Conservation (phyloP, 2,888 invertebrate species). For the Coecobrya sp. region DNA sequence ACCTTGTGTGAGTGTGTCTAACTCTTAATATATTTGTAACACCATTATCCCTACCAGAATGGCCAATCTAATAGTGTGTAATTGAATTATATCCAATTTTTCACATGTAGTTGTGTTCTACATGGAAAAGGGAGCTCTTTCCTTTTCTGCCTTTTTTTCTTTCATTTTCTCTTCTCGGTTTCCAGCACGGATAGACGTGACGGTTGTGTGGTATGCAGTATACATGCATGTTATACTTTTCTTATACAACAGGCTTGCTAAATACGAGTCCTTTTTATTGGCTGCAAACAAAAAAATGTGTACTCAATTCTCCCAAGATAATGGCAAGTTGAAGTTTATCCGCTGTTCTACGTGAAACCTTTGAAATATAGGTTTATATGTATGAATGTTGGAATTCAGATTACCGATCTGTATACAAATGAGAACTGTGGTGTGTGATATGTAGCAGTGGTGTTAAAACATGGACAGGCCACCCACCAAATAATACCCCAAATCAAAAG, state of each 20-base stretch:
- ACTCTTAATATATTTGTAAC: constrained; percentile 37
- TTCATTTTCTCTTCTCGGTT: not conserved
- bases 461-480: not conserved
- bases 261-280: not conserved
- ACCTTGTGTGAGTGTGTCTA: not conserved
- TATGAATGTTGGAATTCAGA: not conserved
- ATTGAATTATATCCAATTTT: constrained; percentile 63
- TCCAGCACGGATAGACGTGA: not conserved
- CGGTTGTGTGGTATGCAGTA: not conserved
- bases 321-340: not conserved
- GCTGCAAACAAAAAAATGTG: constrained; percentile 33
- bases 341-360: not conserved
- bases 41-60: constrained; percentile 32
- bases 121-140: not conserved
- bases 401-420: constrained; percentile 48
- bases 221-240: not conserved
- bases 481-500: constrained; percentile 2
- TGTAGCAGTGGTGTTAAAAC: not conserved
- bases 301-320: not conserved
- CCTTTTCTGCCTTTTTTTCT: not conserved
- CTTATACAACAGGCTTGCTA: not conserved
- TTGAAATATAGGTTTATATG: not conserved
- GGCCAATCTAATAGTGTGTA: constrained; percentile 61
- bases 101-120: constrained; percentile 47
- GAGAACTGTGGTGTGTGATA: not conserved